Evolutionary conservation across 2,888 invertebrate genomes (phyloP), one percentile per base, ranked within the genome.

Genomic region (Philonicus albiceps): DNA sequence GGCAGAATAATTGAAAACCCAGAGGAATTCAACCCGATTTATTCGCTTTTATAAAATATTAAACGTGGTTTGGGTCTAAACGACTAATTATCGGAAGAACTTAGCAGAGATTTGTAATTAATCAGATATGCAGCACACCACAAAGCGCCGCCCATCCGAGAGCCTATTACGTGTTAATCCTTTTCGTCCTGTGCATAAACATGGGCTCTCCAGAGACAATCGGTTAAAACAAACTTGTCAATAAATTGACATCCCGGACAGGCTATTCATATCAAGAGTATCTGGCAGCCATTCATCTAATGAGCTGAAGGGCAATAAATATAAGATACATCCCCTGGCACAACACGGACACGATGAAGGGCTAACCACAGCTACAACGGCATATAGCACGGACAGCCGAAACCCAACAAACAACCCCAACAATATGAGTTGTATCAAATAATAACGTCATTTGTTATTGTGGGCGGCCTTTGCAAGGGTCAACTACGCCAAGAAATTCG

Each of bases 301-400:
- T 86, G 86, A 86, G 86, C 86, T 86, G 86, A 86, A 64, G 86
- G 86, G 86, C 72, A 86, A 86, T 86, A 86, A 86, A 86, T 86
- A 80, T 86, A 55, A 86, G 80, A 53, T 37, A 78, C 86, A 78
- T 78, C 85, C 78, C 78, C n/a, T 86, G 76, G 78, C 76, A 86
- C 27, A 27, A 86, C 49, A 75, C 76, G 86, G 76, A 78, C 53
- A 37, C 72, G 37, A 34, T 75, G 75, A 43, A 85, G 75, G 74
- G 31, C n/a, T 64, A 76, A 34, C 86, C 53, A 31, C 73, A 76
- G 16, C 34, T 31, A 43, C 85, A 49, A 11, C 31, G 53, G 30
- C 31, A 31, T 53, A 80, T 31, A 37, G 19, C 34, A 40, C 19
- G 22, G 76, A n/a, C 74, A n/a, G 34, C 22, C 76, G n/a, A 49